phyloP scores from a whole-genome alignment of 2,888 invertebrate species.

The Eudemis profundana region DNA sequence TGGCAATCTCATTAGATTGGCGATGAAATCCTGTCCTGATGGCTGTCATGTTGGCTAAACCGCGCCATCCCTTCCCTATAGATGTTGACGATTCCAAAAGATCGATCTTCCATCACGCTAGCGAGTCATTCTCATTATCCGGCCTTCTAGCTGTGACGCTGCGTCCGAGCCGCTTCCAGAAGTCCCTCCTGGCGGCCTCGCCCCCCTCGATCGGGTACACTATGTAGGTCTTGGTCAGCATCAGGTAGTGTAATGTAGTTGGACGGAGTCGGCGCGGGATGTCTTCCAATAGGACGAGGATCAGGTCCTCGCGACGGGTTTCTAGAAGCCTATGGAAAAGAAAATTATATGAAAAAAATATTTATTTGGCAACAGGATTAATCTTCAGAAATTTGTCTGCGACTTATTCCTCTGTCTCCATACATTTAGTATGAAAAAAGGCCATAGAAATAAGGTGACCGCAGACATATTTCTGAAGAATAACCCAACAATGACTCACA shows the following conservation, averaged over 20 bases:
- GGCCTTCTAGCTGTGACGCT: slow-evolving; percentile 63
- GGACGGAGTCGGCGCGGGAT: slow-evolving; percentile 86
- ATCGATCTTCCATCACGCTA: slow-evolving; percentile 57
- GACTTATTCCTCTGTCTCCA: no score
- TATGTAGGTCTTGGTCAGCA: slow-evolving; percentile 89
- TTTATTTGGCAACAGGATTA: no score
- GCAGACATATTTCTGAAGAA: no score
- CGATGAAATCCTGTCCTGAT: no score
- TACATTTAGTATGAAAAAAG: no score
- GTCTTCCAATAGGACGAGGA: slow-evolving; percentile 87
- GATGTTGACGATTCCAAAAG: no score
- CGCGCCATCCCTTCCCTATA: no score
- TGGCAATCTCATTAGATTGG: no score
- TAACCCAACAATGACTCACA: no score
- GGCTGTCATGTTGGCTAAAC: no score
- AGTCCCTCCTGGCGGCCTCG: slow-evolving; percentile 60
- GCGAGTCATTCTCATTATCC: slow-evolving; percentile 63
- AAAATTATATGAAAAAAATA: background rate
- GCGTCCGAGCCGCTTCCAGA: slow-evolving; percentile 78
- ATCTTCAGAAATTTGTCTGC: slow-evolving; percentile 1
- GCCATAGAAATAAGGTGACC: no score
- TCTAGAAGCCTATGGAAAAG: slow-evolving; percentile 83
- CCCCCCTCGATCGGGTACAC: slow-evolving; percentile 84
- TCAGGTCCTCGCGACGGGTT: slow-evolving; percentile 86
- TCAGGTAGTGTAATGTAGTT: slow-evolving; percentile 87